Conservation (phyloP, 2,113 vertebrate species). For the Phyllostomus hastatus region DNA sequence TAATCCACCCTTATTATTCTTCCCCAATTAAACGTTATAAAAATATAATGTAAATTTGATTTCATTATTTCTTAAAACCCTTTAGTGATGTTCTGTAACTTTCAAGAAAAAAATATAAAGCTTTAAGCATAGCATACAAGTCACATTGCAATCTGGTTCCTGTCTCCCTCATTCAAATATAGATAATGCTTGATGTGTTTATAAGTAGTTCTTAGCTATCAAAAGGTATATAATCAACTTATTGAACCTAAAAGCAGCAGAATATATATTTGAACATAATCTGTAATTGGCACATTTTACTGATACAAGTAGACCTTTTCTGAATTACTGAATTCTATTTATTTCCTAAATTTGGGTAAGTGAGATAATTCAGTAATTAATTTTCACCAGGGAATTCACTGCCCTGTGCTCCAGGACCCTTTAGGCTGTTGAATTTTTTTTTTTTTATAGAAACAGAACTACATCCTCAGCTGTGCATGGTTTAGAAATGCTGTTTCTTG, state of each 20-base stretch:
- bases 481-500: background rate
- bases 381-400: background rate
- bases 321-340: background rate
- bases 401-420: background rate
- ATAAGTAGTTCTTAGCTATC: background rate
- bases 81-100: background rate
- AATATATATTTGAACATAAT: conserved; percentile 5
- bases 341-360: background rate
- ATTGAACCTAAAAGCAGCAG: background rate
- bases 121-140: background rate
- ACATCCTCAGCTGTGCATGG: background rate
- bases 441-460: background rate
- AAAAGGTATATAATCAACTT: background rate
- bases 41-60: background rate
- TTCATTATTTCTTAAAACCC: background rate
- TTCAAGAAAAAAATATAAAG: background rate
- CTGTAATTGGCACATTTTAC: background rate
- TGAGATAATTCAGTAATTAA: background rate
- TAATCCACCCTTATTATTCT: background rate
- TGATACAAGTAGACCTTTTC: background rate
- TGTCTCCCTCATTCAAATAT: background rate
- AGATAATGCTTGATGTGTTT: background rate
- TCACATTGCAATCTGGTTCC: background rate
- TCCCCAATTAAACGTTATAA: background rate
- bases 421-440: background rate